Base-by-base conservation (phyloP, 2,888 invertebrate genomes). In the Teleiodes luculella region DNA sequence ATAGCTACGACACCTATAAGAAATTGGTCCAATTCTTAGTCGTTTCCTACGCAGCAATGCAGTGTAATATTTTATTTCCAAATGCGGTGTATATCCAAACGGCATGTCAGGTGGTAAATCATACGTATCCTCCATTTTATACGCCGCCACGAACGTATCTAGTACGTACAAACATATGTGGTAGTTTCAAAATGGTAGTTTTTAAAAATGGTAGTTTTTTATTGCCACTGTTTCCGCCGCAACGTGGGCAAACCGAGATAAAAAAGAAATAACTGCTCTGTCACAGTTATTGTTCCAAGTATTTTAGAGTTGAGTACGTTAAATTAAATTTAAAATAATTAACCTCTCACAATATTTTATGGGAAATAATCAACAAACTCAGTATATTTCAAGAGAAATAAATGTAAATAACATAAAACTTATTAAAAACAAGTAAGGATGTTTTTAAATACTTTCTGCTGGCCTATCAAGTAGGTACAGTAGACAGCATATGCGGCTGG, bases 221-320 rank as follows among this genome's bases (percentile, higher is more conserved):
- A 87, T 86, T 83, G 78, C 80, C 72, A 72, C 80, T 75, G 84
- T 83, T 83, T 80, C 83, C 84, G 82, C 72, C 79, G 70, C 74
- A 74, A 81, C 80, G 82, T 87, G 88, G 78, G 76, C 86, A 85
- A 86, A 86, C 86, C 82, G 78, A 81, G 86, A 88, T 88, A 88
- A 87, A 87, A 85, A 82, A 81, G 80, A 78, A 87, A 84, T 84
- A 84, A 87, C 85, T 81, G 82, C 83, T 79, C 79, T 80, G 79
- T 80, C 81, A 78, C 78, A n/a, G 84, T 84, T 86, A 86, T 83
- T 86, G 83, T 86, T 86, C 79, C 80, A 80, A 86, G 83, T 80
- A n/a, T n/a, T n/a, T n/a, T n/a, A n/a, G n/a, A n/a, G 80, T 83
- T 24, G 6, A 24, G 24, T 24, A 24, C 24, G 3, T 24, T 4